Conservation (phyloP, 2,888 invertebrate genomes). For the Polydrusus pterygomalis region DNA sequence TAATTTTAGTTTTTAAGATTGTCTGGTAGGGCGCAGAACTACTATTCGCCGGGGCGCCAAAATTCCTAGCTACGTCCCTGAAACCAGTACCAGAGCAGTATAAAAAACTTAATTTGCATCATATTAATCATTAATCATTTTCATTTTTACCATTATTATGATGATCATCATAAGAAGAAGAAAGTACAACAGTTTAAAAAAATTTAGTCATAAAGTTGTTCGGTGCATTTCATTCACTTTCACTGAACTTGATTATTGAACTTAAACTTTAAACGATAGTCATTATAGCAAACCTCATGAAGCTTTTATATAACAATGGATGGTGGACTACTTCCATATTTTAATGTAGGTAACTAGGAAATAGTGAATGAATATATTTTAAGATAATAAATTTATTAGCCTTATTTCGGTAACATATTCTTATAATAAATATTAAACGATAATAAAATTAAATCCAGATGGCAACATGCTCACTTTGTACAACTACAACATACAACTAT, state of each 20-base stretch:
- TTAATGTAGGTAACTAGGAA: neutral
- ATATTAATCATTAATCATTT: no score
- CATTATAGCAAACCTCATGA: neutral
- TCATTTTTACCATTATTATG: no score
- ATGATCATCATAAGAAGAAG: neutral
- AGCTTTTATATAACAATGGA: slow-evolving; percentile 29
- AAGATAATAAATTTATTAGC: no score
- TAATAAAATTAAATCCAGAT: neutral
- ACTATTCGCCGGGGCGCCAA: no score
- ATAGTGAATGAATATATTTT: no score
- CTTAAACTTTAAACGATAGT: slow-evolving; percentile 26
- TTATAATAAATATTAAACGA: neutral
- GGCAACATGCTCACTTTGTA: neutral
- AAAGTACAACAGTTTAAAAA: neutral
- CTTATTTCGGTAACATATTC: no score
- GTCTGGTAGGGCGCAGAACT: no score
- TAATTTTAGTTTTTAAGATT: no score
- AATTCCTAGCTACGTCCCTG: no score
- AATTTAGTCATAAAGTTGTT: neutral
- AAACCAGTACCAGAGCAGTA: no score
- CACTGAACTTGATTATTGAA: slow-evolving; percentile 46
- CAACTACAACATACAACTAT: neutral
- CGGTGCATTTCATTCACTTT: slow-evolving; percentile 27
- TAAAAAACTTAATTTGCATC: no score
- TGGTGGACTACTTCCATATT: neutral